Base-by-base conservation (phyloP, 2,113 vertebrate genomes). In the Sphyrna mokarran region DNA sequence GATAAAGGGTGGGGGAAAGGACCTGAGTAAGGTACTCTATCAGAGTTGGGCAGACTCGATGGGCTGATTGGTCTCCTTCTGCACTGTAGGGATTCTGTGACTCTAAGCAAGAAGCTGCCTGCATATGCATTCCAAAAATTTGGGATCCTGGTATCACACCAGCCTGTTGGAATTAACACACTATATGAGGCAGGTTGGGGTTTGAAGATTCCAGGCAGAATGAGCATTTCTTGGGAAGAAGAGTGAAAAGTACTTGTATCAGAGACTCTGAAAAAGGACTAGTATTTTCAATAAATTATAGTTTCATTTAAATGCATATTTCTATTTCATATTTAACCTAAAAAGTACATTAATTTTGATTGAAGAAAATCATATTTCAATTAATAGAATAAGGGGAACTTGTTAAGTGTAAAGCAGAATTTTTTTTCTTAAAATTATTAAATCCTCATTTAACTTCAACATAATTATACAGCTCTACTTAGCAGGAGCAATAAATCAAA, bases 281-380 rank as follows among this genome's bases (percentile, higher is more conserved):
- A 37, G 37, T 69, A 23, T 40, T 91, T 94, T 69, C 69, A 94
- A 69, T 69, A 40, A 37, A 40, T 69, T 69, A 22, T 94, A 69
- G 16, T 90, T 68, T 20, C 69, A 68, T 70, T 48, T 94, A 66
- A 94, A 69, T 43, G 7, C 11, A n/a, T 66, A 69, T 94, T 68
- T 69, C 63, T 43, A 20, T 20, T 68, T 40, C 22, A 40, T 94
- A 94, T 11, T 93, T 40, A 70, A 94, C 9, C 37, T 94, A 54
- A 61, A 90, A 90, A 90, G 13, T 69, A 26, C 20, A 26, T 70
- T 69, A 37, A 70, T 94, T 94, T 94, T 68, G 91, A 94, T 68
- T n/a, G 43, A 70, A 43, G 20, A 8, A 70, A 94, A 90, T 61
- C 48, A 18, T 61, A 33, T 61, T 90, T 90, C 48, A 61, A 90